These are phyloP conservation scores for Ispidina picta DNA, from an alignment of 2,797 vertebrate genomes.

Conservation along the genomic window DNA sequence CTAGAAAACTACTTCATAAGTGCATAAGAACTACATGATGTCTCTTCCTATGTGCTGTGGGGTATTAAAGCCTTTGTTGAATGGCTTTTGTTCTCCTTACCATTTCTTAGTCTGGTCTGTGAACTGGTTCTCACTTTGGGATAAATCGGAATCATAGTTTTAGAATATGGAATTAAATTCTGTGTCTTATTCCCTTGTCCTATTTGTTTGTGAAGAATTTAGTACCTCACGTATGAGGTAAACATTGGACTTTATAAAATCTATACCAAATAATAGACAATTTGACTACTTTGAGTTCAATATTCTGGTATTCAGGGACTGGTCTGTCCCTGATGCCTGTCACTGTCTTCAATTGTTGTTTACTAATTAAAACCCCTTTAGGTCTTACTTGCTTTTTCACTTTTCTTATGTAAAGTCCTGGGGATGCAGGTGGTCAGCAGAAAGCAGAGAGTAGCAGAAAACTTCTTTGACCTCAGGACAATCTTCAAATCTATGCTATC, in stretches of 20 bases:
- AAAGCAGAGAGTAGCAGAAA: neutral
- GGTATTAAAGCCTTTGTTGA: neutral
- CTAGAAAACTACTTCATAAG: neutral
- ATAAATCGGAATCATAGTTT: neutral
- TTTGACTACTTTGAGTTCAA: neutral
- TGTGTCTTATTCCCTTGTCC: neutral
- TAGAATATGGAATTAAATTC: neutral
- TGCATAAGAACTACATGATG: neutral
- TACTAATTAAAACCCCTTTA: neutral
- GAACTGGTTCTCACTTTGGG: neutral
- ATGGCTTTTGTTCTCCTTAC: neutral
- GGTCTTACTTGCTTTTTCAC: neutral
- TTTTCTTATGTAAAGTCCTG: neutral
- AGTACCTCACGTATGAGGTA: neutral
- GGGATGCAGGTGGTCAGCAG: neutral
- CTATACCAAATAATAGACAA: neutral
- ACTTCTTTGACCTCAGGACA: neutral
- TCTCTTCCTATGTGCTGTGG: neutral
- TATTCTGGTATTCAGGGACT: neutral
- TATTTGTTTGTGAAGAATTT: neutral
- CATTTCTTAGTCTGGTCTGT: neutral
- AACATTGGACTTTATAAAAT: neutral
- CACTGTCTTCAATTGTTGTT: neutral
- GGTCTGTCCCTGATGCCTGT: neutral
- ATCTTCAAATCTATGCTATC: neutral